phyloP scores from a whole-genome alignment of 2,113 vertebrate species.

The Ramphastos sulfuratus region DNA sequence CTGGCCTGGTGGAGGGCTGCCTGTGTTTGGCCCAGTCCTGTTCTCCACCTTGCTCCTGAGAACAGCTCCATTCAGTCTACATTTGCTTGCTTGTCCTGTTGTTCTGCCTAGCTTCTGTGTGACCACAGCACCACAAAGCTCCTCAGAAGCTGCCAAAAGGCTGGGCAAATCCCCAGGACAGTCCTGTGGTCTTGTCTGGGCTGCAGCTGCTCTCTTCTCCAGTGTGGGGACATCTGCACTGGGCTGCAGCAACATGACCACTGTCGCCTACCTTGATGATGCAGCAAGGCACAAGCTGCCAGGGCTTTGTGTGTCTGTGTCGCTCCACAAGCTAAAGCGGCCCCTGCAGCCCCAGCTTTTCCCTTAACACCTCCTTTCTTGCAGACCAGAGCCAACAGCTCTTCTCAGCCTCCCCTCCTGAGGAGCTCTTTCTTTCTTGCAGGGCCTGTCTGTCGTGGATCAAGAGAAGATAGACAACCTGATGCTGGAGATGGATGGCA shows the following conservation, averaged over 20 bases:
- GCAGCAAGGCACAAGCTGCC: not conserved
- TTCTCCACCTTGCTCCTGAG: not conserved
- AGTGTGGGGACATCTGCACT: not conserved
- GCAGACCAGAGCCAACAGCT: not conserved
- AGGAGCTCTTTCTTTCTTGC: conserved; percentile 48
- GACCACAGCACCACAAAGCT: conserved; percentile 34
- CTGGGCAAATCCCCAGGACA: not conserved
- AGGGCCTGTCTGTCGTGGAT: conserved; percentile 88
- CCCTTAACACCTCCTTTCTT: not conserved
- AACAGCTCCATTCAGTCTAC: not conserved
- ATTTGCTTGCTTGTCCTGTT: not conserved
- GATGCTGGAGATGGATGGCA: conserved; percentile 91
- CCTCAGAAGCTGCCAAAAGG: conserved; percentile 31
- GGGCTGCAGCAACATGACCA: not conserved
- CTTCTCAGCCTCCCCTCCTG: not conserved
- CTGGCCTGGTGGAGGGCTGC: not conserved
- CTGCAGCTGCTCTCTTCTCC: not conserved
- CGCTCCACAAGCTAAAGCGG: not conserved
- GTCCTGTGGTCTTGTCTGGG: not conserved
- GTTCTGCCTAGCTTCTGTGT: conserved; percentile 35
- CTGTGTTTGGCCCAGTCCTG: not conserved
- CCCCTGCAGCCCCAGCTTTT: conserved; percentile 8
- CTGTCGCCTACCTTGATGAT: not conserved
- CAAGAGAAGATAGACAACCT: conserved; percentile 90
- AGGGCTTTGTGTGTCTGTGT: conserved; percentile 49